These are phyloP conservation scores for Setipinna tenuifilis DNA, from an alignment of 2,797 vertebrate species.

Conservation along the genomic window DNA sequence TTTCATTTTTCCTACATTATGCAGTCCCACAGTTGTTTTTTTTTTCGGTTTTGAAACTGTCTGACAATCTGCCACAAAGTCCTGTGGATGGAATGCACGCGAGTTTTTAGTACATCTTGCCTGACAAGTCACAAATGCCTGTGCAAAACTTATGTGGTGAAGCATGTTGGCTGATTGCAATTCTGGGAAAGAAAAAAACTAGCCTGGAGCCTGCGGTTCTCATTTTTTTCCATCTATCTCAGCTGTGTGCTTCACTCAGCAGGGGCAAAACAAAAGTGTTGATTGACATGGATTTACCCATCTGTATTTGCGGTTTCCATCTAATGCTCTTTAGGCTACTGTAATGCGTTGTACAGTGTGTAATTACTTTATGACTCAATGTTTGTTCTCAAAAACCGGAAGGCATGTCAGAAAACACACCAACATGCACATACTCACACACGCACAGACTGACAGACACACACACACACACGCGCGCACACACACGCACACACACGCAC, in stretches of 20 bases:
- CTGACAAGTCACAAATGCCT: background rate
- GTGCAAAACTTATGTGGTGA: background rate
- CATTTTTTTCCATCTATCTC: background rate
- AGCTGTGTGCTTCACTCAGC: background rate
- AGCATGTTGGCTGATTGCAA: background rate
- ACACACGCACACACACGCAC: background rate
- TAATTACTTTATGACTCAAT: conserved; percentile 46
- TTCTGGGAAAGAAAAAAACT: background rate
- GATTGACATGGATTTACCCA: conserved; percentile 40
- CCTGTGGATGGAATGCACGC: background rate
- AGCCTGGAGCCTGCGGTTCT: background rate
- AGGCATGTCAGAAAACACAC: background rate
- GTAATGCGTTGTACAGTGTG: conserved; percentile 42
- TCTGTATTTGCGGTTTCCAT: conserved; percentile 32
- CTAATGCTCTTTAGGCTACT: conserved; percentile 44
- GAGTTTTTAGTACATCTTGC: background rate
- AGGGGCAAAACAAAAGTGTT: background rate
- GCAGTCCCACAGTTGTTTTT: too few species aligned
- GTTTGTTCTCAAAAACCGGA: conserved; percentile 31
- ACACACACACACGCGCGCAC: background rate
- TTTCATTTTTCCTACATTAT: too few species aligned
- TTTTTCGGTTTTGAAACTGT: too few species aligned
- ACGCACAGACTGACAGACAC: background rate
- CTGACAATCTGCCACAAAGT: too few species aligned
- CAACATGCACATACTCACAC: background rate